Evolutionary conservation across 2,888 invertebrate genomes (phyloP).

Genomic region (Sicus ferrugineus): DNA sequence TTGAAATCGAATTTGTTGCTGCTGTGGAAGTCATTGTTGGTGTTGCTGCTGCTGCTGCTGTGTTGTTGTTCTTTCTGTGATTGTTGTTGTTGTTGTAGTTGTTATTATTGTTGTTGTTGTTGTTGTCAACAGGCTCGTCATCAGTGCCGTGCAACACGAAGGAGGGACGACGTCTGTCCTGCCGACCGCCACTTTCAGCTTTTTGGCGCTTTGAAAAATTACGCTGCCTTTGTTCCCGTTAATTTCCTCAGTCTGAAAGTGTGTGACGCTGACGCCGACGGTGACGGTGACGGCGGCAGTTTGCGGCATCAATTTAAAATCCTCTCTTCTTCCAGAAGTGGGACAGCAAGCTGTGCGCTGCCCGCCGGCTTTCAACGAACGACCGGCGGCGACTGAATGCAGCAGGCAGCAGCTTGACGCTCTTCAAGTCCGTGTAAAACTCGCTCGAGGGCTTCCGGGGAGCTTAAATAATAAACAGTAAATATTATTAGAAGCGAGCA

Average conservation of each 20-base stretch:
- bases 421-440: conserved; percentile 32
- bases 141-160: not conserved
- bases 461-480: conserved; percentile 39
- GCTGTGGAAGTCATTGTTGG: conserved; percentile 21
- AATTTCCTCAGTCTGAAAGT: conserved; percentile 34
- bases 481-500: conserved; percentile 40
- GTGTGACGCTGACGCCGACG: not conserved
- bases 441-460: conserved; percentile 8
- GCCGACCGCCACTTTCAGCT: conserved; percentile 31
- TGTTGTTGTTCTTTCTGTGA: conserved; percentile 41
- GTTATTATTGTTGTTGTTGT: not conserved
- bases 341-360: not conserved
- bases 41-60: conserved; percentile 1
- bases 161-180: no score
- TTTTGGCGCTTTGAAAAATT: conserved; percentile 44
- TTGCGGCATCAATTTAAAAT: conserved; percentile 29
- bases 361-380: not conserved
- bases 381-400: no score
- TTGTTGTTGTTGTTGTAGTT: conserved; percentile 35
- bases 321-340: not conserved
- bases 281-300: not conserved
- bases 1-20: conserved; percentile 39
- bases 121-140: not conserved
- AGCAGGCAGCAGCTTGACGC: conserved; percentile 6
- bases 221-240: conserved; percentile 48